phyloP scores from a whole-genome alignment of 2,113 vertebrate genomes.

The Procavia capensis region DNA sequence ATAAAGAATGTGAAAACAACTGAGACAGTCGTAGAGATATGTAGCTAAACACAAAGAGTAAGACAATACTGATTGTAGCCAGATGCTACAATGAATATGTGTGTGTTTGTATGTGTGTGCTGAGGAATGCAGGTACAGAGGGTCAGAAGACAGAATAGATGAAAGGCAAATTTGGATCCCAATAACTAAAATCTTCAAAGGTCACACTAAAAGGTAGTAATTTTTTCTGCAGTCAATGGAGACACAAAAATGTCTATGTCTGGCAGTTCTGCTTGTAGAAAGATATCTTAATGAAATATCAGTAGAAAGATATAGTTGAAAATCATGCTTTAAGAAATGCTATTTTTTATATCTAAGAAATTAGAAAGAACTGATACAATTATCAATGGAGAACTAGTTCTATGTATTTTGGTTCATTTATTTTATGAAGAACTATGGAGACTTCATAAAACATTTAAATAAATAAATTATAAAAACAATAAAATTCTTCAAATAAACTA shows the following conservation, averaged over 20 bases:
- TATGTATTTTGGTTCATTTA: background rate
- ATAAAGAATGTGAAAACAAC: background rate
- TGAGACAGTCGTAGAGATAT: background rate
- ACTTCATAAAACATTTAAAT: background rate
- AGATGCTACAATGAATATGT: background rate
- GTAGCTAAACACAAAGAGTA: background rate
- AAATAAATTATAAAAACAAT: background rate
- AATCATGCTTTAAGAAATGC: background rate
- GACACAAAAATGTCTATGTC: background rate
- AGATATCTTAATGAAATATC: background rate
- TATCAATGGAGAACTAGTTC: background rate
- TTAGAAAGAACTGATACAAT: background rate
- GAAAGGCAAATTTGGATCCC: no score
- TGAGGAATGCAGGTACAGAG: background rate
- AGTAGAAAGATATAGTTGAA: background rate
- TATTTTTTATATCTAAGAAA: background rate
- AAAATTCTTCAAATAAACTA: background rate
- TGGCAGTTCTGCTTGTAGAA: background rate
- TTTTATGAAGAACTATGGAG: background rate
- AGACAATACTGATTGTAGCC: background rate
- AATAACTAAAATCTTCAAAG: background rate
- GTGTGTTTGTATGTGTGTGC: no score
- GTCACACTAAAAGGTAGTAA: background rate
- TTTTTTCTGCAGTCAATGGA: background rate
- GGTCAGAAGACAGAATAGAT: background rate